Evolutionary conservation across 2,113 vertebrate species (phyloP), one percentile per base, ranked within the genome.

Genomic region (Dunckerocampus dactyliophorus): DNA sequence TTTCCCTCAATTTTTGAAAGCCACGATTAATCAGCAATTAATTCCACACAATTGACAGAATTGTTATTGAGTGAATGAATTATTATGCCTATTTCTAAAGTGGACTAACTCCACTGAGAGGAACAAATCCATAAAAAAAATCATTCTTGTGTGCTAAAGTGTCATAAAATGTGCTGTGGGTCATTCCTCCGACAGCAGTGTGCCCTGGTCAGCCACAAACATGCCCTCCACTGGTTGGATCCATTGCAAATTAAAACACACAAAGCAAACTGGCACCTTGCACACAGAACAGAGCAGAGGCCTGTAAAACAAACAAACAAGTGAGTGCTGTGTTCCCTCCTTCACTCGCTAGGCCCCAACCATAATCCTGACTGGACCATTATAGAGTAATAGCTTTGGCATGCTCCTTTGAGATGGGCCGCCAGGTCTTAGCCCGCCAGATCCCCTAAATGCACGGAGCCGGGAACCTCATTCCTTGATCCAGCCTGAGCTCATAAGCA

Each of bases 231-330:
- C 58, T 8, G 42, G 74, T 69, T 39, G 58, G 69, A 68, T 75
- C 56, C 22, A 37, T 51, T 63, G 62, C 59, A 57, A 84, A 75
- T 77, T 62, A 67, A 78, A 74, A 46, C 45, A n/a, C 65, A 84
- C 76, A 83, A 82, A 83, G 62, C 81, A 59, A 63, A 65, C 69
- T 83, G 85, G 79, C 82, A 84, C 80, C 82, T 85, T 82, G 65
- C 70, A 75, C 65, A 65, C 71, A 17, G 68, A 74, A 82, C 69
- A 61, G 65, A 66, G 73, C 66, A 52, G 53, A 72, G 75, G 51
- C 73, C 70, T 72, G 76, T 82, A 82, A 82, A 85, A 79, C 80
- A 85, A 85, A 88, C 81, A 87, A 87, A 84, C 81, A 82, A 84
- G 78, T 71, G 72, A 75, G 74, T 20, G 69, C 83, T 82, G 71